These are phyloP conservation scores for Neogale vison DNA, from an alignment of 2,113 vertebrate genomes.

Conservation along the genomic window DNA sequence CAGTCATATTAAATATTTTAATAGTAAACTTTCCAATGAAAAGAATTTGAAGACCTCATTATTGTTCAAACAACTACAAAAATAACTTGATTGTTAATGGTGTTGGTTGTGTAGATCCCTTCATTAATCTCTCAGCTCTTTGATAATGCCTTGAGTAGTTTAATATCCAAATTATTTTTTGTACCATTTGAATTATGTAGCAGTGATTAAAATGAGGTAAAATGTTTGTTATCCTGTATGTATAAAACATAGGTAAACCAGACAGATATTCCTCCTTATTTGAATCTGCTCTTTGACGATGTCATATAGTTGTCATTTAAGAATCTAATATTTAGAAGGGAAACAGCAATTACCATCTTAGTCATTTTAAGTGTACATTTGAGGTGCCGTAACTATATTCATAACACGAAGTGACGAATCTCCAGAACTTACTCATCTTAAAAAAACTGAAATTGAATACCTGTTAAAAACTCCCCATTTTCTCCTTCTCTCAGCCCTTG, in stretches of 20 bases:
- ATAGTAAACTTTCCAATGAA: not conserved
- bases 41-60: not conserved
- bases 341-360: not conserved
- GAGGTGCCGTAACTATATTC: not conserved
- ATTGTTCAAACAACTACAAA: conserved; percentile 6
- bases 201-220: not conserved
- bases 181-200: not conserved
- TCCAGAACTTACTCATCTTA: not conserved
- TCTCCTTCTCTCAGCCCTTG: not conserved
- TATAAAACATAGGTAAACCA: not conserved
- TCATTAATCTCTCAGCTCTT: not conserved
- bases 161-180: conserved; percentile 10
- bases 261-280: not conserved
- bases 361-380: conserved; percentile 1
- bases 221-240: not conserved
- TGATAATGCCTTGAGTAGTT: not conserved
- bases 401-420: not conserved
- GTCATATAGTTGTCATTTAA: not conserved
- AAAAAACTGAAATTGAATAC: not conserved
- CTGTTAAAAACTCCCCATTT: not conserved
- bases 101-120: not conserved
- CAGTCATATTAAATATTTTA: not conserved
- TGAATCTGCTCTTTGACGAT: not conserved
- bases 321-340: not conserved
- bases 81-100: not conserved